Evolutionary conservation across 2,888 invertebrate species (phyloP).

Genomic region (Nezara viridula): DNA sequence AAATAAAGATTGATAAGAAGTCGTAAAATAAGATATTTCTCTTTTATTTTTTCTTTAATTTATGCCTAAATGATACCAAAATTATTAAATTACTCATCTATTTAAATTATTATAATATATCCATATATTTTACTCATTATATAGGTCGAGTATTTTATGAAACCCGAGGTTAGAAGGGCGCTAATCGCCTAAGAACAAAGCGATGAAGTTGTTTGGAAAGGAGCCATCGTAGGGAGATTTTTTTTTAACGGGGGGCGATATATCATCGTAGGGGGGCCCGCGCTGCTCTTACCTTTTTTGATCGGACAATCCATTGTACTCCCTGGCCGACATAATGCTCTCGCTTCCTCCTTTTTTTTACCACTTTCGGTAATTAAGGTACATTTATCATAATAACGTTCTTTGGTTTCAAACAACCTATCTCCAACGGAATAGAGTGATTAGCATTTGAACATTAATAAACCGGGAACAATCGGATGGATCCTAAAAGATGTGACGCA

Average conservation of each 20-base stretch:
- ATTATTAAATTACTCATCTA: background rate
- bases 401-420: background rate
- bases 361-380: background rate
- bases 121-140: background rate
- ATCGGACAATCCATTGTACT: background rate
- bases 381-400: background rate
- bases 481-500: background rate
- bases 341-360: background rate
- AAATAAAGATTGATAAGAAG: no score
- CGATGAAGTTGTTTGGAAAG: slow-evolving; percentile 21
- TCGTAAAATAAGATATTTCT: no score
- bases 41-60: no score
- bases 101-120: background rate
- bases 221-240: background rate
- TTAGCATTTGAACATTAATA: background rate
- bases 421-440: background rate
- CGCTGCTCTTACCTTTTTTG: slow-evolving; percentile 4
- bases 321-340: slow-evolving; percentile 11
- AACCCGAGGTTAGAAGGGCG: background rate
- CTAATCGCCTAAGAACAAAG: slow-evolving; percentile 11
- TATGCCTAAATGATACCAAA: no score
- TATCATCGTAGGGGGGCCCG: background rate
- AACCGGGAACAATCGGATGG: background rate
- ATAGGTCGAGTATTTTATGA: background rate
- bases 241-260: background rate